Evolutionary conservation across 1,140 invertebrate species (phyloP).

Genomic region (Drosophila subpulchrella): DNA sequence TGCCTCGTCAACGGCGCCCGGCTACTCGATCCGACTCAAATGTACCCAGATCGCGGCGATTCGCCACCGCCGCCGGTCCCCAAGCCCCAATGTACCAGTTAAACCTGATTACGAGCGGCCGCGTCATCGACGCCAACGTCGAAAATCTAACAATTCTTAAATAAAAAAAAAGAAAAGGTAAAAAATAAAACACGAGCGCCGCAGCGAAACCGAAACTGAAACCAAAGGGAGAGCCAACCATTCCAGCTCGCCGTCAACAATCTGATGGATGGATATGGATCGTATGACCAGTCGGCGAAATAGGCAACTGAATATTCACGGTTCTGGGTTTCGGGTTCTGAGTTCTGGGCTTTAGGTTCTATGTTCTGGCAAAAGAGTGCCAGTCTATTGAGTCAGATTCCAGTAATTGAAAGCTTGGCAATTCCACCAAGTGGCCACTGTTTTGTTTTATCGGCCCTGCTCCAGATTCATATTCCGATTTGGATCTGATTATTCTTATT

Average conservation of each 20-base stretch:
- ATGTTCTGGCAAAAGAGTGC: constrained; percentile 18
- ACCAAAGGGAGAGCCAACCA: constrained; percentile 57
- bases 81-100: constrained; percentile 63
- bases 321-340: constrained; percentile 22
- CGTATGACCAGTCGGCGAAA: constrained; percentile 44
- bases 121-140: constrained; percentile 36
- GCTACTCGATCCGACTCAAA: constrained; percentile 26
- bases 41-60: constrained; percentile 20
- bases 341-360: constrained; percentile 11
- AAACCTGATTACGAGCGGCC: constrained; percentile 71
- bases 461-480: constrained; percentile 18
- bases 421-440: constrained; percentile 1
- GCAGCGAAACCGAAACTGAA: constrained; percentile 52
- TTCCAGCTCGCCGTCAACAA: constrained; percentile 35
- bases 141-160: constrained; percentile 71
- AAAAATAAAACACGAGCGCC: constrained; percentile 44
- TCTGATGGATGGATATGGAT: constrained; percentile 44
- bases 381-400: constrained; percentile 27
- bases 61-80: constrained; percentile 9
- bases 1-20: constrained; percentile 42
- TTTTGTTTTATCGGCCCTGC: constrained; percentile 19
- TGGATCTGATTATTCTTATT: not conserved
- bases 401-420: constrained; percentile 24
- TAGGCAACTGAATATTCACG: constrained; percentile 36
- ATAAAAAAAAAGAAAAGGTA: constrained; percentile 13